Conservation (phyloP, 2,797 vertebrate species). For the Oceanodroma leucorhoa region DNA sequence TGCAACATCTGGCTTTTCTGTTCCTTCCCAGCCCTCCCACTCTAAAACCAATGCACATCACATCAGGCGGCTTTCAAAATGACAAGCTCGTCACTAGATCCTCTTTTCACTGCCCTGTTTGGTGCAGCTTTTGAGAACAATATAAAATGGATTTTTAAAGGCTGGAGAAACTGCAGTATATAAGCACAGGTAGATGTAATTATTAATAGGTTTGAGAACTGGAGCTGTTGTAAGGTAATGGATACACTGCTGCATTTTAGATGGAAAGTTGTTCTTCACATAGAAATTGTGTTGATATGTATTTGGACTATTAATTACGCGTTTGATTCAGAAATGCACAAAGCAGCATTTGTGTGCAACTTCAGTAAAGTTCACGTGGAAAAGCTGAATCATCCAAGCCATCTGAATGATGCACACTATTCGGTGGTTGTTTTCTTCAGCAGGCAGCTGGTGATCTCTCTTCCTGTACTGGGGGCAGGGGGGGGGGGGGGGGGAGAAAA, state of each 20-base stretch:
- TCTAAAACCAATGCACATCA: not conserved
- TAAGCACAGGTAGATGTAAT: not conserved
- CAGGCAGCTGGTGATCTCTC: conserved; percentile 41
- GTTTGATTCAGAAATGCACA: conserved; percentile 47
- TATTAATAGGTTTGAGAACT: not conserved
- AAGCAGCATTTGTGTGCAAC: conserved; percentile 36
- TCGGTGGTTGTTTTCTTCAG: not conserved
- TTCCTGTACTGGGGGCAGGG: not conserved
- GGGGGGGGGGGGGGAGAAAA: not conserved
- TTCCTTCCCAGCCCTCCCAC: not conserved
- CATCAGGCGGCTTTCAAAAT: conserved; percentile 9
- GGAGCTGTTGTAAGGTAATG: not conserved
- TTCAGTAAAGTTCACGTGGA: conserved; percentile 32
- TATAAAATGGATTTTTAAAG: not conserved
- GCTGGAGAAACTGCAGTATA: not conserved
- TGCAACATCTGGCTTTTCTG: not conserved
- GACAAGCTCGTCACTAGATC: not conserved
- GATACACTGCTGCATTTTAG: not conserved
- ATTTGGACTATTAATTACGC: not conserved
- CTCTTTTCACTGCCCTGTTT: conserved; percentile 6
- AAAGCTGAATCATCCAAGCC: conserved; percentile 42
- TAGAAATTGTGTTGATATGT: not conserved
- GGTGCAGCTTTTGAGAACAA: not conserved
- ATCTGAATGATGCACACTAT: conserved; percentile 39
- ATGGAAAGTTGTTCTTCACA: conserved; percentile 4